Evolutionary conservation across 1,140 invertebrate species (phyloP).

Genomic region (Elysia chlorotica): DNA sequence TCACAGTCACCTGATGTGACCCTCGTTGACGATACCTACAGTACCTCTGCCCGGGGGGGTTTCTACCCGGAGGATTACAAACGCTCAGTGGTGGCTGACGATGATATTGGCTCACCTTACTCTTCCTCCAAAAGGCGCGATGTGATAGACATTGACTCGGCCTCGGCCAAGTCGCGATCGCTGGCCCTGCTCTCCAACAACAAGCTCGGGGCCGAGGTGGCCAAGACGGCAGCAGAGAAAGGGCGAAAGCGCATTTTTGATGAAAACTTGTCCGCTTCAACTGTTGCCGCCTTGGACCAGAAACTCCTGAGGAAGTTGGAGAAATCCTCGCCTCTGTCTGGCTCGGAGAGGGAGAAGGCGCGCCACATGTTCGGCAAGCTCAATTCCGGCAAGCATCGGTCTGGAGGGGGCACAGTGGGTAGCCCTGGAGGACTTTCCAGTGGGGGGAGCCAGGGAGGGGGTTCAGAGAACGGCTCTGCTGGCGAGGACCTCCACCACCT

Average conservation of each 20-base stretch:
- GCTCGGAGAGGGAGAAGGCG: neutral
- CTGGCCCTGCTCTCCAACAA: neutral
- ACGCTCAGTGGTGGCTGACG: conserved; percentile 4
- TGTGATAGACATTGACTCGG: neutral
- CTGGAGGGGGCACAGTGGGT: no score
- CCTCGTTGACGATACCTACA: conserved; percentile 38
- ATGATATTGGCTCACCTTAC: conserved; percentile 7
- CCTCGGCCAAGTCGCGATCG: neutral
- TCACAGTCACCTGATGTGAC: conserved; percentile 41
- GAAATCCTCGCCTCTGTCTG: neutral
- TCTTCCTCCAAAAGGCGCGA: conserved; percentile 1
- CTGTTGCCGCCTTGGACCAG: conserved; percentile 7
- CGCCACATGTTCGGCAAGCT: no score
- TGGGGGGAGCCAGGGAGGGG: conserved; percentile 43
- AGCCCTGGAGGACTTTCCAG: conserved; percentile 47
- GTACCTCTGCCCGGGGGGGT: conserved; percentile 23
- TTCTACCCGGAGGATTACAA: conserved; percentile 21
- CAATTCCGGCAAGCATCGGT: no score
- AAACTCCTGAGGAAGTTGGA: conserved; percentile 27
- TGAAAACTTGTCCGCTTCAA: no score
- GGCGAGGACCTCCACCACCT: conserved; percentile 55
- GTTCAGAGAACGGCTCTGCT: conserved; percentile 52
- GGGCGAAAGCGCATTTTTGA: conserved; percentile 48
- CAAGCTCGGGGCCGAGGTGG: conserved; percentile 28
- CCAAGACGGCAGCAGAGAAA: conserved; percentile 33